Percentiles rank a stretch among this genome's conserved stretches.
These are phyloP conservation scores for Triplophysa tibetana DNA, from an alignment of 2,113 vertebrate species.

Conservation along the genomic window DNA sequence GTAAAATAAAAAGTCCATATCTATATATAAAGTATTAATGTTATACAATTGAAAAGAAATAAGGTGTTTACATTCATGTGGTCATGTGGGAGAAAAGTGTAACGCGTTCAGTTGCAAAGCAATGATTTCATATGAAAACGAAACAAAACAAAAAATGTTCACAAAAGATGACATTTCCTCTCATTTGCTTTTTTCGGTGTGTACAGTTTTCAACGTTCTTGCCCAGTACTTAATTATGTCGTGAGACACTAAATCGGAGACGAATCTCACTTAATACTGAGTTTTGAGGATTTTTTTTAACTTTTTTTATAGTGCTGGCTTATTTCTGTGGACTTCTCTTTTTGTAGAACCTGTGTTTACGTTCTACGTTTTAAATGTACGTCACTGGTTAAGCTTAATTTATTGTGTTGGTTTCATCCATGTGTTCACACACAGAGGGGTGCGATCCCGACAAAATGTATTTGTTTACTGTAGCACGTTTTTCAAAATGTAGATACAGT, in stretches of 20 bases:
- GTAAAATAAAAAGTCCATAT: conserved; percentile 71
- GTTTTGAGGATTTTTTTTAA: conserved; percentile 77
- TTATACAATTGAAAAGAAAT: conserved; percentile 79
- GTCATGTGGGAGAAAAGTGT: conserved; percentile 84
- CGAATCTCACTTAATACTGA: conserved; percentile 82
- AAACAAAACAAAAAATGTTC: conserved; percentile 55
- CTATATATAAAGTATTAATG: conserved; percentile 87
- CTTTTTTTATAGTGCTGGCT: conserved; percentile 55
- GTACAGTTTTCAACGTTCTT: conserved; percentile 82
- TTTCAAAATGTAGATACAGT: conserved; percentile 62
- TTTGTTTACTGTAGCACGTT: conserved; percentile 93
- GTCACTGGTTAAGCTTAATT: conserved; percentile 97
- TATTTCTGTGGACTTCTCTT: conserved; percentile 60
- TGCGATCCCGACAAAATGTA: conserved; percentile 86
- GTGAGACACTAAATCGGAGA: conserved; percentile 99
- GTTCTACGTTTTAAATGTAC: conserved; percentile 89
- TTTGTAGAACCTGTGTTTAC: conserved; percentile 80
- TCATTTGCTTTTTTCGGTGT: conserved; percentile 74
- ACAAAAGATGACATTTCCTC: conserved; percentile 65
- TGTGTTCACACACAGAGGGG: conserved; percentile 80
- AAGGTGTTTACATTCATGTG: conserved; percentile 97
- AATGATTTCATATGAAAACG: conserved; percentile 86
- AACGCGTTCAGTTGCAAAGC: conserved; percentile 82
- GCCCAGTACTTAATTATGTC: conserved; percentile 94
- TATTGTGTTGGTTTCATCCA: conserved; percentile 94